Percentiles rank a stretch among this genome's conserved stretches.
These are phyloP conservation scores for Gila orcuttii DNA, from an alignment of 2,113 vertebrate genomes.

Conservation along the genomic window DNA sequence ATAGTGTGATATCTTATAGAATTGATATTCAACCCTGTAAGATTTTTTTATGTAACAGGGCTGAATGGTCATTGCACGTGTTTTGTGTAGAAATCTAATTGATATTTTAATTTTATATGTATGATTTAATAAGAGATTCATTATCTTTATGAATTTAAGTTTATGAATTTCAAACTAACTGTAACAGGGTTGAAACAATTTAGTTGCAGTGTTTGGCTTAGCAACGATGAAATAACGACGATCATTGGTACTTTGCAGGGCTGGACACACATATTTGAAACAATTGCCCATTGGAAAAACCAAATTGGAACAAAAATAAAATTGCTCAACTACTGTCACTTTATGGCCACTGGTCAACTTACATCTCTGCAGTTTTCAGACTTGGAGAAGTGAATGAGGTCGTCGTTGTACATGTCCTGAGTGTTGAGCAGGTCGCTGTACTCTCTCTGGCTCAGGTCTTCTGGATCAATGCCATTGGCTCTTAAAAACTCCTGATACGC, in stretches of 20 bases:
- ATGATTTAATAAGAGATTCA: neutral
- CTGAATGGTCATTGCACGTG: neutral
- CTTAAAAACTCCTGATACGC: constrained; percentile 97
- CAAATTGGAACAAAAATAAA: neutral
- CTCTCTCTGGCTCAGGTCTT: constrained; percentile 96
- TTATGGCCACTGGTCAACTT: constrained; percentile 65
- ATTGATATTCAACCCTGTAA: too few relatives aligned
- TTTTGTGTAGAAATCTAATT: neutral
- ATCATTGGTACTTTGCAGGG: neutral
- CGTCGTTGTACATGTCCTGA: constrained; percentile 99
- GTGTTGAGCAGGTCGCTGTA: constrained; percentile 98
- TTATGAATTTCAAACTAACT: neutral
- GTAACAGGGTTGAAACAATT: neutral
- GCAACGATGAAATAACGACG: neutral
- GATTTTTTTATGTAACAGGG: too few relatives aligned
- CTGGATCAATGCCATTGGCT: constrained; percentile 95
- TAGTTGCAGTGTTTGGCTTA: neutral
- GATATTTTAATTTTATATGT: neutral
- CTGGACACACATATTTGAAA: neutral
- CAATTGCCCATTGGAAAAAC: neutral
- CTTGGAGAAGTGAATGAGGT: constrained; percentile 98
- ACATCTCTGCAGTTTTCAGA: constrained; percentile 99
- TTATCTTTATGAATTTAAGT: neutral
- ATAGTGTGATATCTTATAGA: neutral
- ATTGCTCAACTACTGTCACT: neutral